Conservation (phyloP, 2,888 invertebrate genomes). For the Drosophila ochracea region DNA sequence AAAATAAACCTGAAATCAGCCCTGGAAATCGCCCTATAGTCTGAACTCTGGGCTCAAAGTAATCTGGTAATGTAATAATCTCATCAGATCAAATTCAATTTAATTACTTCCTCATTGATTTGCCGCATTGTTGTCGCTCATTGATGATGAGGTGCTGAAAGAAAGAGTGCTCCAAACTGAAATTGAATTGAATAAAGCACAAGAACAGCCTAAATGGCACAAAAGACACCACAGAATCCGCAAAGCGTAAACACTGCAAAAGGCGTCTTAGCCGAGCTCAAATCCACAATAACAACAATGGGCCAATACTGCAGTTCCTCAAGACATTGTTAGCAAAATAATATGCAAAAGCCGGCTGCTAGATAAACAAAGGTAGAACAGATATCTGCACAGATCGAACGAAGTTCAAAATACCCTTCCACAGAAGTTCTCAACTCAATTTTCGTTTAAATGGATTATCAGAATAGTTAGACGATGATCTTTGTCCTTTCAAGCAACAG, state of each 20-base stretch:
- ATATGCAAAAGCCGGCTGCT: conserved; percentile 38
- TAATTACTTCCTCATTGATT: conserved; percentile 78
- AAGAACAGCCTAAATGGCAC: conserved; percentile 14
- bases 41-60: conserved; percentile 13
- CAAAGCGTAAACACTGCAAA: conserved; percentile 56
- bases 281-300: conserved; percentile 46
- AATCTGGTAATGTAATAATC: conserved; percentile 29
- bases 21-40: conserved; percentile 7
- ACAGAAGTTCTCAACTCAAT: background rate
- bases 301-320: conserved; percentile 37
- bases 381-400: no score
- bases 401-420: conserved; percentile 5
- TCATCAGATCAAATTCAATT: conserved; percentile 51
- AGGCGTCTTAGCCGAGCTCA: conserved; percentile 44
- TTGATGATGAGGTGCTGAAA: conserved; percentile 43
- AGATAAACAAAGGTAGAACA: conserved; percentile 1
- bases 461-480: background rate
- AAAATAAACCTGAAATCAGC: background rate
- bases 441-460: background rate
- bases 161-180: conserved; percentile 53
- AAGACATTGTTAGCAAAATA: conserved; percentile 40
- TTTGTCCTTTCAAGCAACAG: background rate
- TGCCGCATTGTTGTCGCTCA: conserved; percentile 38
- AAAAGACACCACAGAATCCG: conserved; percentile 49
- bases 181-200: conserved; percentile 23